Base-by-base conservation (phyloP, 2,888 invertebrate species). In the Zhuqinia jingwanae region DNA sequence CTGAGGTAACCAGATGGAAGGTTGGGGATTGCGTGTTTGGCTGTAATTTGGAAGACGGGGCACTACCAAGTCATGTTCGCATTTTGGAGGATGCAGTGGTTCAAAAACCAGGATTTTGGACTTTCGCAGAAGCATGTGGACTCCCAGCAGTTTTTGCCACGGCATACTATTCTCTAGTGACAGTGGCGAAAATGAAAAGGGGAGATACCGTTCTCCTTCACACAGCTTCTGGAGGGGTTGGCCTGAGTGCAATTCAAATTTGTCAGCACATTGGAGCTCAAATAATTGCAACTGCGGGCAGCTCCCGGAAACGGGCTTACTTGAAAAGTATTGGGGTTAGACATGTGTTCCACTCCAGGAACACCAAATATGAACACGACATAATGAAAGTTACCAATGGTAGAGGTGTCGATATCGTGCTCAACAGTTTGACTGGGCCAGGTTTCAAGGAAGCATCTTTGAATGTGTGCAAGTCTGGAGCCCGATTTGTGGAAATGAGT, bases 401-500 rank as follows among this genome's bases (percentile, higher is more conserved):
- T 36, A 36, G 50, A 20, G 87, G 87, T n/a, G 87, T 89, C 0
- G 87, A 89, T 42, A 81, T 89, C 25, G 87, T 89, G 6, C 80
- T 89, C 0, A 87, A 87, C 42, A 80, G 78, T 3, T 27, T 87
- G 10, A 87, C 87, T 3, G 82, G 87, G 22, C 79, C 85, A 0
- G 85, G 87, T 17, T 88, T 89, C 42, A 89, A 89, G 42, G 89
- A 89, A 42, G 87, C 87, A 0, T 60, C 87, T 0, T 58, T 89
- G 0, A 53, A 76, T n/a, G 77, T 68, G n/a, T 85, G 85, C 27
- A 60, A 22, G 2, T 25, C 45, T 15, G 75, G 68, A 10, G 89
- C 85, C 2, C 17, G 86, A 22, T 89, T 89, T 75, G 63, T 89
- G 20, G 89, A 89, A 83, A 89, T 89, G 87, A 83, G 87, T n/a